phyloP scores from a whole-genome alignment of 2,888 invertebrate genomes.

The Heliconius cydno region DNA sequence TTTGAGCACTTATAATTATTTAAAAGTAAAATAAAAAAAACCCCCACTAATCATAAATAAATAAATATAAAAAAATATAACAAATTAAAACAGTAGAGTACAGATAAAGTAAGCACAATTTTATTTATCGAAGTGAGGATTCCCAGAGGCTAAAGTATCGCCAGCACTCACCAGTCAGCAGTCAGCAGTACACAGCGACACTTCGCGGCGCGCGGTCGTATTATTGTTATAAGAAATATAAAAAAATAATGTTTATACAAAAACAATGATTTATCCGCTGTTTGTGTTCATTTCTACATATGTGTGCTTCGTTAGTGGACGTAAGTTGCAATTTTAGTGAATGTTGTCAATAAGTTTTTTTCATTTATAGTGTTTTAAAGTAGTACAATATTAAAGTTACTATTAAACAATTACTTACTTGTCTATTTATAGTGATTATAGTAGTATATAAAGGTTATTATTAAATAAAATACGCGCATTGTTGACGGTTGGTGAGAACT shows the following conservation, averaged over 20 bases:
- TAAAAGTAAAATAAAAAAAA: too few species aligned
- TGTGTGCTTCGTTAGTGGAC: constrained; percentile 49
- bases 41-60: neutral
- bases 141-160: neutral
- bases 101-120: neutral
- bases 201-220: constrained; percentile 9
- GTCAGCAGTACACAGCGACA: neutral
- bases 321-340: constrained; percentile 49
- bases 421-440: neutral
- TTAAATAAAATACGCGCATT: neutral
- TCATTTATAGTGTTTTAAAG: neutral
- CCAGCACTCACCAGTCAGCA: neutral
- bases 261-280: constrained; percentile 28
- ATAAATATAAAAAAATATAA: neutral
- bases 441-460: neutral
- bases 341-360: constrained; percentile 3
- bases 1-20: too few species aligned
- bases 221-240: neutral
- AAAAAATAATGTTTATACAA: constrained; percentile 13
- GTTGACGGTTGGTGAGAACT: neutral
- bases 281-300: constrained; percentile 43
- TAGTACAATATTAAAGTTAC: neutral
- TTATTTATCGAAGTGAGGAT: constrained; percentile 4
- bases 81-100: neutral
- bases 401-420: neutral